A percentile compares a stretch with the other conserved stretches of the same genome.
Evolutionary conservation across 2,888 invertebrate species (phyloP).

Genomic region (Megalurothrips usitatus): DNA sequence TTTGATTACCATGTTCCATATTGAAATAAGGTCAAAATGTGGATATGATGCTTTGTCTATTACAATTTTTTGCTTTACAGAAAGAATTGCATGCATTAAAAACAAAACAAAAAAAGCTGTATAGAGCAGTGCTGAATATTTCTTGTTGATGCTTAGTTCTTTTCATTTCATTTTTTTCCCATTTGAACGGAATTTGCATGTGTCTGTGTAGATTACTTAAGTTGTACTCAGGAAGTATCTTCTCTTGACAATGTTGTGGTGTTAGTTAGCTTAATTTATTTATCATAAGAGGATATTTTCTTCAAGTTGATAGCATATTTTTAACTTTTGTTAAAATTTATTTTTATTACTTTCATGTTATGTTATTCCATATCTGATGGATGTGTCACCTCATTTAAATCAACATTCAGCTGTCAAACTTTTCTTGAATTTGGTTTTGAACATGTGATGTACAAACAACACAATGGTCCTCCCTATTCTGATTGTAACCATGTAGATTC

Average conservation of each 20-base stretch:
- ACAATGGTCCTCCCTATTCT: neutral
- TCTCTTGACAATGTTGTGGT: neutral
- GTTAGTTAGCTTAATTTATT: slow-evolving; percentile 24
- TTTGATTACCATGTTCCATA: too few relatives aligned
- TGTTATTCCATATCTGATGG: neutral
- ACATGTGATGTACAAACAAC: too few relatives aligned
- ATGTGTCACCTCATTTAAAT: neutral
- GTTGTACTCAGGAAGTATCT: neutral
- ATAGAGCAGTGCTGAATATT: too few relatives aligned
- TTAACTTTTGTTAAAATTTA: slow-evolving; percentile 14
- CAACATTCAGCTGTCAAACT: neutral
- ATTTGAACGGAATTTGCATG: neutral
- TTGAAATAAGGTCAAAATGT: too few relatives aligned
- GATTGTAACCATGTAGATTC: neutral
- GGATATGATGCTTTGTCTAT: too few relatives aligned
- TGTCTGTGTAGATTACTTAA: neutral
- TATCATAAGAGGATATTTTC: neutral
- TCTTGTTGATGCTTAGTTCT: too few relatives aligned
- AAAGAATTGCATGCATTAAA: too few relatives aligned
- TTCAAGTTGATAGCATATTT: neutral
- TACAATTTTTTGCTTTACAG: too few relatives aligned
- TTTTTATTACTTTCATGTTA: neutral
- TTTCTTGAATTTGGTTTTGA: too few relatives aligned
- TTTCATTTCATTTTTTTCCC: neutral
- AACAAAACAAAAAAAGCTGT: too few relatives aligned